Evolutionary conservation across 2,888 invertebrate genomes (phyloP), one percentile per base, ranked within the genome.

Genomic region (Anarsia innoxiella): DNA sequence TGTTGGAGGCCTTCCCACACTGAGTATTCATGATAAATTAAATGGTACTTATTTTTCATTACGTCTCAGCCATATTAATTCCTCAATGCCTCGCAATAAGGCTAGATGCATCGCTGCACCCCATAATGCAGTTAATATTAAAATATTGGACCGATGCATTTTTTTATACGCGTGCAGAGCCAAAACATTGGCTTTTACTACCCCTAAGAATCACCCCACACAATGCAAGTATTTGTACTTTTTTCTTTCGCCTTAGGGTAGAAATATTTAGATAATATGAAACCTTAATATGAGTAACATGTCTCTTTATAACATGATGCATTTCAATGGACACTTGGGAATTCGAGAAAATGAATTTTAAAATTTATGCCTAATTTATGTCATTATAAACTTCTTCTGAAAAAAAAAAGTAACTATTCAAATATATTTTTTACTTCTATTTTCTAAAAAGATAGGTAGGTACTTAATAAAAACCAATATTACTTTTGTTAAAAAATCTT

Each of bases 81-180:
- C 48, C 16, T 40, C 49, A 54, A 59, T 62, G 52, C 41, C 55
- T 64, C 51, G 56, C 39, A 51, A 43, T 55, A 52, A 53, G 57
- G 53, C 59, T 42, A n/a, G 49, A 72, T 73, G 74, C 78, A 76
- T 54, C 61, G 36, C 52, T 66, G 66, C 68, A 69, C 74, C 77
- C 82, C 61, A 74, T 70, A 73, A 77, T 66, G 74, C 70, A 69
- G 79, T 79, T 80, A 80, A 83, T 84, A 84, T 82, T 80, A 84
- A 84, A 82, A 83, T 84, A 84, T 84, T 80, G 80, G 77, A 70
- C 76, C 75, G 74, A 71, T 74, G 74, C 77, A 79, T 73, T 83
- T 84, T 77, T 83, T 84, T 75, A 66, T 62, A 56, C 52, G 48
- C 53, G 56, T 56, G 62, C 59, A 53, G 63, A 65, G 64, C 61